Evolutionary conservation across 2,888 invertebrate genomes (phyloP).

Genomic region (Parnassius smintheus): DNA sequence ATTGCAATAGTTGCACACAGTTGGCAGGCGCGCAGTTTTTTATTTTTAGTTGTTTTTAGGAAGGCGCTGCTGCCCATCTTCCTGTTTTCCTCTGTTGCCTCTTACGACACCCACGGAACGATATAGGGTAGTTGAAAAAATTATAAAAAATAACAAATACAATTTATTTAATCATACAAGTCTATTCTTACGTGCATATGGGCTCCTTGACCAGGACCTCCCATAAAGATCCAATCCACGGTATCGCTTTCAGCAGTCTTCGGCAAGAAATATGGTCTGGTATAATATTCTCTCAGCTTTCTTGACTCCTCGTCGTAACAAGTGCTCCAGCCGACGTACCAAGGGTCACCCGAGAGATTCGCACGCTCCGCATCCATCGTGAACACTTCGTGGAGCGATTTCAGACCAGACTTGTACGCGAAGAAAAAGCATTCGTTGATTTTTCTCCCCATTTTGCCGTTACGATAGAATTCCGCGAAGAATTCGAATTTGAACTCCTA

Average conservation of each 20-base stretch:
- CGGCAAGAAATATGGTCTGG: constrained; percentile 94
- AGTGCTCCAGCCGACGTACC: constrained; percentile 95
- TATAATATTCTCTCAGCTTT: constrained; percentile 88
- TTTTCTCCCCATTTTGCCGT: constrained; percentile 73
- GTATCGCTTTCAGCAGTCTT: constrained; percentile 91
- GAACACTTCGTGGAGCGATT: constrained; percentile 89
- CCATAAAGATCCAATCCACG: constrained; percentile 98
- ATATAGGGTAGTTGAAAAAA: too few relatives aligned
- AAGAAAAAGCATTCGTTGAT: constrained; percentile 93
- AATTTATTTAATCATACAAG: too few relatives aligned
- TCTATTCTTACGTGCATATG: constrained; percentile 92
- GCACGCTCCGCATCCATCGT: constrained; percentile 88
- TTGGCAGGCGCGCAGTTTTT: too few relatives aligned
- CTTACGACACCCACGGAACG: too few relatives aligned
- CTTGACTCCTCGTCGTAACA: constrained; percentile 92
- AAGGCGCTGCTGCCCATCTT: too few relatives aligned
- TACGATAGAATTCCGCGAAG: constrained; percentile 88
- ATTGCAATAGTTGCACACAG: too few relatives aligned
- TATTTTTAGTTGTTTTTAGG: too few relatives aligned
- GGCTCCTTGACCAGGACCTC: constrained; percentile 95
- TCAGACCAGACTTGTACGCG: constrained; percentile 94
- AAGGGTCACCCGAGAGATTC: constrained; percentile 82
- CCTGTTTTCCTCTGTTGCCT: too few relatives aligned
- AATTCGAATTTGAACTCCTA: constrained; percentile 90
- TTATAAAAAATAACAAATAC: too few relatives aligned